These are phyloP conservation scores for Phthorimaea operculella DNA, from an alignment of 1,140 invertebrate genomes.

Conservation along the genomic window DNA sequence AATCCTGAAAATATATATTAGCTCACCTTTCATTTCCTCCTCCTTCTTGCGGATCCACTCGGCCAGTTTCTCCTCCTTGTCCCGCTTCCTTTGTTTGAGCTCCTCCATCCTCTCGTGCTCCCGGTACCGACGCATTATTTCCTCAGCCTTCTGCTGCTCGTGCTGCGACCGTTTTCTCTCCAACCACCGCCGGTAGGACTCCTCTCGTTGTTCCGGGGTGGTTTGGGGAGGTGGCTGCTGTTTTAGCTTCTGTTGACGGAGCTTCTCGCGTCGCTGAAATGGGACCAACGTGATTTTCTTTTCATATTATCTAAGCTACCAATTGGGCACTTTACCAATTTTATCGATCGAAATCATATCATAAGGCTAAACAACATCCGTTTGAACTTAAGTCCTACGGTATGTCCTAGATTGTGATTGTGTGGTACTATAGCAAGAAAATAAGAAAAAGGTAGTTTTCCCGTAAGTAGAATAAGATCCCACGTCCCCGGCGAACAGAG, in stretches of 20 bases:
- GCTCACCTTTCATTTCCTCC: slow-evolving; percentile 61
- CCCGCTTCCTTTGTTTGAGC: slow-evolving; percentile 44
- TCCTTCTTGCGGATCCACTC: slow-evolving; percentile 67
- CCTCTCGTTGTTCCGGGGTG: slow-evolving; percentile 44
- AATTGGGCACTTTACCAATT: too few relatives aligned
- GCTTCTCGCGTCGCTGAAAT: slow-evolving; percentile 45
- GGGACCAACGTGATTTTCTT: not conserved
- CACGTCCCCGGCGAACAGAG: too few relatives aligned
- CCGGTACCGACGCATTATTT: slow-evolving; percentile 42
- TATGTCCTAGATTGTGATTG: too few relatives aligned
- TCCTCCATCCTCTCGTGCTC: slow-evolving; percentile 44
- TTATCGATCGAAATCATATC: too few relatives aligned
- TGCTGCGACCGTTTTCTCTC: slow-evolving; percentile 42
- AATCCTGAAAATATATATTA: too few relatives aligned
- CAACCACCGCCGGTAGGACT: slow-evolving; percentile 49
- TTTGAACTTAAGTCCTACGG: too few relatives aligned
- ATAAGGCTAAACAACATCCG: too few relatives aligned
- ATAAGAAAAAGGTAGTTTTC: too few relatives aligned
- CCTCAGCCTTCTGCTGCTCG: slow-evolving; percentile 43
- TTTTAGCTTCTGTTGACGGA: slow-evolving; percentile 37
- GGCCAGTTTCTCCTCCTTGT: slow-evolving; percentile 60
- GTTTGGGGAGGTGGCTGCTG: slow-evolving; percentile 23
- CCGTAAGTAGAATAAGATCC: too few relatives aligned
- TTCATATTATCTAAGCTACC: too few relatives aligned
- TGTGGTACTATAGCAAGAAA: too few relatives aligned